Conservation (phyloP, 2,888 invertebrate genomes). For the Nemoura dubitans region DNA sequence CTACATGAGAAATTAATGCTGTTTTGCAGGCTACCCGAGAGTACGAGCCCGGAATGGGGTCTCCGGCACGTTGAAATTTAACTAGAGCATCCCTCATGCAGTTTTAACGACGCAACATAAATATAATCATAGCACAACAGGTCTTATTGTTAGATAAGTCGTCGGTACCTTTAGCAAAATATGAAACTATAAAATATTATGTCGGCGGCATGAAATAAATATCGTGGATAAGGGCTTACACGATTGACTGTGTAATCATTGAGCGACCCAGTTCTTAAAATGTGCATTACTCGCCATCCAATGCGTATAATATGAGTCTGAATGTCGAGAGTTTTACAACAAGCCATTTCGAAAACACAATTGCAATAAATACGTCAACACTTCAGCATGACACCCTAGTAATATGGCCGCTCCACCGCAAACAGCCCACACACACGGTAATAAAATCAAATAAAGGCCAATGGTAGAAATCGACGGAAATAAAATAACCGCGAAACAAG, state of each 20-base stretch:
- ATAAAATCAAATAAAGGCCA: background rate
- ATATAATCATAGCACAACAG: background rate
- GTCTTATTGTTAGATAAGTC: background rate
- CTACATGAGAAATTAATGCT: background rate
- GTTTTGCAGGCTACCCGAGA: background rate
- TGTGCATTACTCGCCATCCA: background rate
- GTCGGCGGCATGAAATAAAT: background rate
- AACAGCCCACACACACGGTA: background rate
- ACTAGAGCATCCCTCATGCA: background rate
- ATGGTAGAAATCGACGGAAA: background rate
- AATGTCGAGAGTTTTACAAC: background rate
- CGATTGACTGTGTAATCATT: background rate
- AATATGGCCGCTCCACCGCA: background rate
- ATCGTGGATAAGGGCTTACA: background rate
- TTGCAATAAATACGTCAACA: background rate
- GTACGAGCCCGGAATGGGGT: background rate
- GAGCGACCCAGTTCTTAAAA: background rate
- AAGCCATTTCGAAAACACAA: background rate
- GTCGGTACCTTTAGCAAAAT: background rate
- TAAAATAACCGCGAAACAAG: background rate
- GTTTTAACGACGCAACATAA: constrained; percentile 12
- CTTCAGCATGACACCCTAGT: background rate
- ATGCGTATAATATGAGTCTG: background rate
- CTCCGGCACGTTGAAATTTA: background rate
- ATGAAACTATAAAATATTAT: background rate